phyloP scores from a whole-genome alignment of 2,113 vertebrate genomes.

The Macquaria australasica region DNA sequence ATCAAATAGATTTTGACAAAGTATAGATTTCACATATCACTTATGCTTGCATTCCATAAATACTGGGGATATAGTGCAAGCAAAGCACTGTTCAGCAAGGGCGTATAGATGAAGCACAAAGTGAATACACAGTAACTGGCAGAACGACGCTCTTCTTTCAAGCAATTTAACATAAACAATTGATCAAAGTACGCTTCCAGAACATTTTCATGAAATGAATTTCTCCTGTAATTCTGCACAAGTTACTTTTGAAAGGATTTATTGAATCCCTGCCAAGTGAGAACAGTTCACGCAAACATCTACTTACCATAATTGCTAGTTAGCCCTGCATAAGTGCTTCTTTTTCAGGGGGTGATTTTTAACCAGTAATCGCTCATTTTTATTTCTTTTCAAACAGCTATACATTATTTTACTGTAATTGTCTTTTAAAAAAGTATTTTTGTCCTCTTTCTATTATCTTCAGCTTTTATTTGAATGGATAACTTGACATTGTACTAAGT shows the following conservation, averaged over 20 bases:
- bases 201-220: constrained; percentile 25
- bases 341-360: constrained; percentile 10
- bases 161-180: constrained; percentile 25
- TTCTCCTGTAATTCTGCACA: constrained; percentile 15
- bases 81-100: constrained; percentile 26
- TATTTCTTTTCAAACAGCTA: not conserved
- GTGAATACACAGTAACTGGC: constrained; percentile 17
- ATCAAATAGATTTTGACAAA: constrained; percentile 73
- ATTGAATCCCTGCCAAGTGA: constrained; percentile 45
- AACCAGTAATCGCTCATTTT: not conserved
- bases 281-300: constrained; percentile 41
- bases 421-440: not conserved
- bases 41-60: constrained; percentile 67
- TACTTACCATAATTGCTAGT: constrained; percentile 55
- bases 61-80: constrained; percentile 43
- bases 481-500: not conserved
- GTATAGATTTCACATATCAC: constrained; percentile 68
- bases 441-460: not conserved
- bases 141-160: constrained; percentile 3
- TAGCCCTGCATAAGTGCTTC: constrained; percentile 3
- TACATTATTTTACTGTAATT: not conserved
- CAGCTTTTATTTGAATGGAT: not conserved
- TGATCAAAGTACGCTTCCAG: constrained; percentile 22
- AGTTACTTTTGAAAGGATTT: constrained; percentile 47
- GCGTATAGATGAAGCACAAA: constrained; percentile 16